phyloP scores from a whole-genome alignment of 2,113 vertebrate species.

The Scolopax mira region DNA sequence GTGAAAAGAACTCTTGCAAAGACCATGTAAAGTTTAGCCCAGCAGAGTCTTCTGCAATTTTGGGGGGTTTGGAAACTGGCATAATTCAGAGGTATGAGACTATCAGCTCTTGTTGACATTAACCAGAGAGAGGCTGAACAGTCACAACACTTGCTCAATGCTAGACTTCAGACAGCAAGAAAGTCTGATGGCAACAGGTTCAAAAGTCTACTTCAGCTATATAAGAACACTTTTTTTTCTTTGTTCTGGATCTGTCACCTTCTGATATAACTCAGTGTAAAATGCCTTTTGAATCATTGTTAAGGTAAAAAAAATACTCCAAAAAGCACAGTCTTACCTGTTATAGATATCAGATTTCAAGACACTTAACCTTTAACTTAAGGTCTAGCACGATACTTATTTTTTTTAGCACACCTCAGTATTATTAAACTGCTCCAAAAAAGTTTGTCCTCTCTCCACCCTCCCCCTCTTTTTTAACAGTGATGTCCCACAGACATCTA shows the following conservation, averaged over 20 bases:
- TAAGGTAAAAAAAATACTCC: neutral
- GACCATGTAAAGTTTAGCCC: neutral
- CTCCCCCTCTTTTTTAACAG: neutral
- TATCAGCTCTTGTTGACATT: neutral
- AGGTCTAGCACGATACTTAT: neutral
- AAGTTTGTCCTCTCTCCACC: fast-evolving
- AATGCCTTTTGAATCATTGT: neutral
- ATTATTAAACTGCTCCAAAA: neutral
- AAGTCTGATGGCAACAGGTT: neutral
- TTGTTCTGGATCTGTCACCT: neutral
- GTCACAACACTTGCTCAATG: neutral
- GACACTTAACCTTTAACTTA: neutral
- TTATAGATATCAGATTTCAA: neutral
- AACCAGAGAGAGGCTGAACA: neutral
- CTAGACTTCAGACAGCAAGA: neutral
- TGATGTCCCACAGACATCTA: neutral
- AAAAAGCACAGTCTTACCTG: neutral
- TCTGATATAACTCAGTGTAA: neutral
- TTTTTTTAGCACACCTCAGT: neutral
- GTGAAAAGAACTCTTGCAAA: neutral
- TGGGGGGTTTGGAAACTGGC: neutral
- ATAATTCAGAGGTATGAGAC: neutral
- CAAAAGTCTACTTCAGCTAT: neutral
- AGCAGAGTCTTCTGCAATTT: neutral
- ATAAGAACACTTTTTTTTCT: neutral